Base-by-base conservation (phyloP, 2,113 vertebrate species). In the Epinephelus fuscoguttatus region DNA sequence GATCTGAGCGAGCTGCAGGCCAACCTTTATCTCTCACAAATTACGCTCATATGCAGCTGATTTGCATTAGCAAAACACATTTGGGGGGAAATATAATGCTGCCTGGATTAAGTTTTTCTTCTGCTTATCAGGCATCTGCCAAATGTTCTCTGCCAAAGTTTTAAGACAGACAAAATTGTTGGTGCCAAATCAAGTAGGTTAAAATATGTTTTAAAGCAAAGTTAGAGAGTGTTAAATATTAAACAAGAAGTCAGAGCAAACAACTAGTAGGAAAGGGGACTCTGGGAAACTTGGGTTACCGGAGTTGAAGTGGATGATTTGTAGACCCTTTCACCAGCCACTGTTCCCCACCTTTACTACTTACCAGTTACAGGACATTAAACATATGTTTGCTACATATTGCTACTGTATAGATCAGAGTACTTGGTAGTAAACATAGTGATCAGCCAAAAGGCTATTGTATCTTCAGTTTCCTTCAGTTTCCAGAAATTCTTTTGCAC, bases 41-140 rank as follows among this genome's bases (percentile, higher is more conserved):
- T 70, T 52, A 49, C 4, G 6, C 15, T 70, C 61, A 75, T 68
- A 75, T 75, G 81, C 50, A 67, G 40, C 45, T 59, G 25, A 79
- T 87, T 76, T 81, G 62, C 70, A 67, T 87, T 50, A 33, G 53
- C 13, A 59, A 80, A 74, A 66, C 59, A 57, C 47, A 67, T 80
- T 78, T 57, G 1, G 12, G 67, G 18, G 47, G 50, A 60, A 76
- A 55, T 68, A 15, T 72, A 72, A 69, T 68, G 27, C 62, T 14
- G 0, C n/a, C 6, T 2, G 4, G 37, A 42, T 75, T 59, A 60
- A 30, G 30, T 60, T 75, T 57, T 64, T 84, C 30, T n/a, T 80
- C 72, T 80, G 57, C 21, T 42, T 27, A 70, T 67, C 53, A 68
- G 45, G 47, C 14, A 37, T 56, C 14, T 45, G 27, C 60, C 64